phyloP scores from a whole-genome alignment of 2,113 vertebrate species.

The Gallinago undulata region DNA sequence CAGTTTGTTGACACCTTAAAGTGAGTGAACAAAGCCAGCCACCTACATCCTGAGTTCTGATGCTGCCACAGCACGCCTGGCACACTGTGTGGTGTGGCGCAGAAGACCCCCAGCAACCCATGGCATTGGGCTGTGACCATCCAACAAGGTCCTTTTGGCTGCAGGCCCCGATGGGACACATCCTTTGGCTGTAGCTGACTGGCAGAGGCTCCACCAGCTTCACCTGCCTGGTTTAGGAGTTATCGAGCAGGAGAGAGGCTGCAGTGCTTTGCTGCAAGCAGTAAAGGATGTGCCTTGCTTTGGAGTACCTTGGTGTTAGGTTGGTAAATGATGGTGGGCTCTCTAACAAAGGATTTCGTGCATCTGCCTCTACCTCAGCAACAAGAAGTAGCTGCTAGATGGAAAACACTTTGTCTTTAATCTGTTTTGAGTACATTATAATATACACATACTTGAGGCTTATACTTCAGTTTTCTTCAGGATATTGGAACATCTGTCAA shows the following conservation, averaged over 20 bases:
- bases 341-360: background rate
- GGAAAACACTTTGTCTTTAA: constrained; percentile 21
- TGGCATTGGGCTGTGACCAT: background rate
- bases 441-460: background rate
- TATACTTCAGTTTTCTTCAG: constrained; percentile 37
- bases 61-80: background rate
- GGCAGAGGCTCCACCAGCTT: background rate
- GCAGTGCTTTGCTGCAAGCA: accelerated
- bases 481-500: constrained; percentile 50
- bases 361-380: background rate
- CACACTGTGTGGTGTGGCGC: background rate
- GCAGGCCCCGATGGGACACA: background rate
- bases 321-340: background rate
- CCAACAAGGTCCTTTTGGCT: background rate
- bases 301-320: background rate
- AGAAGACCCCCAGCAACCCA: background rate
- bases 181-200: background rate
- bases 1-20: background rate
- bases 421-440: background rate
- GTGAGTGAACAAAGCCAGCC: background rate
- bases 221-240: background rate
- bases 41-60: background rate
- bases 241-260: background rate
- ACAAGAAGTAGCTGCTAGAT: background rate
- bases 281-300: background rate